phyloP scores from a whole-genome alignment of 2,888 invertebrate genomes.

The Adelphocoris suturalis region DNA sequence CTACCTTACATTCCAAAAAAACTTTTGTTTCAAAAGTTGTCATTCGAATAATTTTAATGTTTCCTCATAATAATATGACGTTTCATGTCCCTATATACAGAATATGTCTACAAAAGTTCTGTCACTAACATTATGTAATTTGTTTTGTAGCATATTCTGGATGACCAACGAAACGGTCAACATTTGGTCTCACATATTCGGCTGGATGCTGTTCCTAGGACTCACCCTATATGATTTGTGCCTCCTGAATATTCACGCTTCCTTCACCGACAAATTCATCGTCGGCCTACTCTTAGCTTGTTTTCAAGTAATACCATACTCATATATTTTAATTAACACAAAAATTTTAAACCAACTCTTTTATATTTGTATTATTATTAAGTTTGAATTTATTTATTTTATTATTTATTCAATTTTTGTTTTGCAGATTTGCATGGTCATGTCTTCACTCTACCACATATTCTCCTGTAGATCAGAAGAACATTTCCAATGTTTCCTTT shows the following conservation, averaged over 20 bases:
- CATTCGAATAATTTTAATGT: no score
- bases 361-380: no score
- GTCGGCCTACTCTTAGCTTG: constrained; percentile 90
- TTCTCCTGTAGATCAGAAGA: constrained; percentile 95
- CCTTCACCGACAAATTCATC: constrained; percentile 90
- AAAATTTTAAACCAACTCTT: no score
- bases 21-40: no score
- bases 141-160: constrained; percentile 89
- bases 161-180: constrained; percentile 99
- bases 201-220: constrained; percentile 89
- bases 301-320: constrained; percentile 85
- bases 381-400: no score
- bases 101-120: no score
- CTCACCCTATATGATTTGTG: constrained; percentile 91
- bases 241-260: constrained; percentile 88
- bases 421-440: constrained; percentile 93
- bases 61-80: no score
- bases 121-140: no score
- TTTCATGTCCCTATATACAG: no score
- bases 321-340: not conserved
- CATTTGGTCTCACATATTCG: constrained; percentile 97
- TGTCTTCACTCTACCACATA: constrained; percentile 95
- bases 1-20: no score
- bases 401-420: not conserved
- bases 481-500: constrained; percentile 91